Conservation (phyloP, 2,113 vertebrate species). For the Oxyura jamaicensis region DNA sequence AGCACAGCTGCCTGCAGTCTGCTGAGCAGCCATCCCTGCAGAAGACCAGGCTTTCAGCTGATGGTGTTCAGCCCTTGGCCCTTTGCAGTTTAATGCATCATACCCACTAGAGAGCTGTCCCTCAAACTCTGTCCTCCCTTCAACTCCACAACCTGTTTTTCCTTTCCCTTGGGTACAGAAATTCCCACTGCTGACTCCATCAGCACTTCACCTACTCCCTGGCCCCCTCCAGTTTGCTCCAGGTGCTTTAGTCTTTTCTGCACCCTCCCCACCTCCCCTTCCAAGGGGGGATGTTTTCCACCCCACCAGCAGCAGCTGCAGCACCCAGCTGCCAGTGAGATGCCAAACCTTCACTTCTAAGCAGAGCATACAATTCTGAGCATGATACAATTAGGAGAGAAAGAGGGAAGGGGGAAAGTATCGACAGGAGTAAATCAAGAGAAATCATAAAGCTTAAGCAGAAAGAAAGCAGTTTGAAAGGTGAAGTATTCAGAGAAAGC, state of each 20-base stretch:
- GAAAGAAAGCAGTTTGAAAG: slow-evolving; percentile 82
- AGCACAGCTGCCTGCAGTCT: not conserved
- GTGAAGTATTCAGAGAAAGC: slow-evolving; percentile 80
- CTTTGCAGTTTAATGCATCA: not conserved
- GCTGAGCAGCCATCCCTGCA: not conserved
- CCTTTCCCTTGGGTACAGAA: not conserved
- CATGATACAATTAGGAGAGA: slow-evolving; percentile 58
- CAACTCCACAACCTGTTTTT: not conserved
- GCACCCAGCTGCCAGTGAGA: not conserved
- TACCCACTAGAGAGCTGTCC: not conserved
- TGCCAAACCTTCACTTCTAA: slow-evolving; percentile 16
- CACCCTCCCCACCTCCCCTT: not conserved
- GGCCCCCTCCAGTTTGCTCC: not conserved
- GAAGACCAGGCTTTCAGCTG: not conserved
- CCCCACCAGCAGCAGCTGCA: not conserved
- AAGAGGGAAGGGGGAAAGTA: slow-evolving; percentile 57
- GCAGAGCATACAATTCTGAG: slow-evolving; percentile 41
- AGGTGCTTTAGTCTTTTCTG: not conserved
- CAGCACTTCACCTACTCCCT: not conserved
- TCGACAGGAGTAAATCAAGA: slow-evolving; percentile 63
- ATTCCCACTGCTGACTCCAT: not conserved
- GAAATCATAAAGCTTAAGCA: slow-evolving; percentile 70
- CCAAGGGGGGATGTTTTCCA: not conserved
- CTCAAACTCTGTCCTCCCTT: not conserved
- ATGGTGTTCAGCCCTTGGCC: not conserved